phyloP scores from a whole-genome alignment of 2,888 invertebrate species.

The Liopterus haemorrhoidalis region DNA sequence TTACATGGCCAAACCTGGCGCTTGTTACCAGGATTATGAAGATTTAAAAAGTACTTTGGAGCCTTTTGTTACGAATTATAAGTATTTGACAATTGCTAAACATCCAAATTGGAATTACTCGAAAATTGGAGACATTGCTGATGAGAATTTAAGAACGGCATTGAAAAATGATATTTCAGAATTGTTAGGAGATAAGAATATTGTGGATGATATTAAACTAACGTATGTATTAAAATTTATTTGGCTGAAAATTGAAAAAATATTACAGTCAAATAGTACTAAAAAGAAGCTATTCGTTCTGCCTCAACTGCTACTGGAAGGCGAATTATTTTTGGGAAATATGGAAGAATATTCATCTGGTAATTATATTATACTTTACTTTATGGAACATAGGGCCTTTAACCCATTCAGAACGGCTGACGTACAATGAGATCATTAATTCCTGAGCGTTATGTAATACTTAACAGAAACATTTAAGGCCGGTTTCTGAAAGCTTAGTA shows the following conservation, averaged over 20 bases:
- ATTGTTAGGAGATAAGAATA: slow-evolving; percentile 35
- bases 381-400: too few relatives aligned
- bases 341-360: too few relatives aligned
- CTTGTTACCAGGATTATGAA: slow-evolving; percentile 35
- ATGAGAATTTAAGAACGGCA: slow-evolving; percentile 37
- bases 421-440: too few relatives aligned
- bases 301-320: slow-evolving; percentile 36
- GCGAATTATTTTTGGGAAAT: slow-evolving; percentile 40
- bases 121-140: slow-evolving; percentile 44
- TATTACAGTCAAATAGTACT: slow-evolving; percentile 20
- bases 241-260: slow-evolving; percentile 20
- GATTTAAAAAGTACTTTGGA: slow-evolving; percentile 39
- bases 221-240: slow-evolving; percentile 13
- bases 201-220: slow-evolving; percentile 13
- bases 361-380: too few relatives aligned
- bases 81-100: slow-evolving; percentile 45
- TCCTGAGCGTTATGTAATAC: too few relatives aligned
- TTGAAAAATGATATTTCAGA: slow-evolving; percentile 43
- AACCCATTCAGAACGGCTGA: too few relatives aligned
- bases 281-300: slow-evolving; percentile 34
- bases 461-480: too few relatives aligned
- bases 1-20: slow-evolving; percentile 39
- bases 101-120: slow-evolving; percentile 45
- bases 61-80: slow-evolving; percentile 44
- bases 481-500: too few relatives aligned